Conservation (phyloP, 2,113 vertebrate genomes). For the Galemys pyrenaicus region DNA sequence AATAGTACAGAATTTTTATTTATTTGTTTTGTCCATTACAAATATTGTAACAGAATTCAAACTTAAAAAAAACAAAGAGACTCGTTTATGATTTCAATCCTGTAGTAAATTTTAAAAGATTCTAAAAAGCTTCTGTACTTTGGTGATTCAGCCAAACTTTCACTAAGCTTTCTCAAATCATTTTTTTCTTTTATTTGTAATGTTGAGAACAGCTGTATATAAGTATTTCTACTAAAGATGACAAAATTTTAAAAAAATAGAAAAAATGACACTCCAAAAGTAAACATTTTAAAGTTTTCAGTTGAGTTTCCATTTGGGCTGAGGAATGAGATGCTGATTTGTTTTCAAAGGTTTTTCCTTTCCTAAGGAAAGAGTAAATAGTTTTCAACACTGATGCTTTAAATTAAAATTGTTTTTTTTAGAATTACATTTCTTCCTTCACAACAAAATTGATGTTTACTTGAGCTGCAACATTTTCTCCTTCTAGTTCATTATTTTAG, state of each 20-base stretch:
- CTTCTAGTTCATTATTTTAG: conserved; percentile 24
- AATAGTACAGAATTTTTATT: no score
- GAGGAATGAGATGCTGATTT: neutral
- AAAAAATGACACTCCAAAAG: neutral
- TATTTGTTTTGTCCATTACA: neutral
- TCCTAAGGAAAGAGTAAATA: neutral
- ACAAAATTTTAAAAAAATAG: neutral
- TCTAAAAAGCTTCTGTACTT: neutral
- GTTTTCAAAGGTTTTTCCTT: neutral
- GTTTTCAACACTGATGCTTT: neutral
- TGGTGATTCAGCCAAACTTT: neutral
- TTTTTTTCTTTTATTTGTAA: neutral
- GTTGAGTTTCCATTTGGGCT: neutral
- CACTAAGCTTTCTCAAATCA: neutral
- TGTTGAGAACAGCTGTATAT: neutral
- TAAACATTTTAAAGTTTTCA: neutral
- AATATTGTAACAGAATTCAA: neutral
- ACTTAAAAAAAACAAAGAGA: neutral
- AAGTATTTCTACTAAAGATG: neutral
- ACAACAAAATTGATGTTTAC: neutral
- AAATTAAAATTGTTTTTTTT: neutral
- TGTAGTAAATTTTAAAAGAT: neutral
- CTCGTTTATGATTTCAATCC: neutral
- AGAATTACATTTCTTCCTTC: conserved; percentile 33
- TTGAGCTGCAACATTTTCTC: neutral